Evolutionary conservation across 2,888 invertebrate genomes (phyloP).

Genomic region (Stramonita haemastoma): DNA sequence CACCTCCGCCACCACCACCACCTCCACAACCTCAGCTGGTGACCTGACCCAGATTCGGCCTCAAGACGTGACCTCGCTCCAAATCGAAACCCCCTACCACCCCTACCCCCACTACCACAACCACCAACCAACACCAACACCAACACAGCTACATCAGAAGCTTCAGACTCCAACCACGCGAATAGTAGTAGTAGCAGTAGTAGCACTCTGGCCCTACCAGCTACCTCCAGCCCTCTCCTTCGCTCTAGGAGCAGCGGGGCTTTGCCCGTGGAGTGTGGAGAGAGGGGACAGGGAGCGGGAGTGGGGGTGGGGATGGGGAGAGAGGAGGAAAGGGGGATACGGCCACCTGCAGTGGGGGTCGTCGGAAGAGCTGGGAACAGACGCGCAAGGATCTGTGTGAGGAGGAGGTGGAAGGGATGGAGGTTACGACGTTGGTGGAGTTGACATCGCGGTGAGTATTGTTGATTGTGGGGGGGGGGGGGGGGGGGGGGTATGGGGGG

Average conservation of each 20-base stretch:
- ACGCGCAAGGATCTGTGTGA: background rate
- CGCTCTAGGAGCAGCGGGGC: conserved; percentile 26
- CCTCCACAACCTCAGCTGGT: too few relatives aligned
- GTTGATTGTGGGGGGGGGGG: background rate
- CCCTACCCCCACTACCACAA: background rate
- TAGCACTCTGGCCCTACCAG: background rate
- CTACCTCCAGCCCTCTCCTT: background rate
- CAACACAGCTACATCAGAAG: background rate
- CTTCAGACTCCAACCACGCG: background rate
- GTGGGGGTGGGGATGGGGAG: background rate
- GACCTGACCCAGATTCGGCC: too few relatives aligned
- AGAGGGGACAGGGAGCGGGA: background rate
- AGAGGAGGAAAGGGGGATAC: background rate
- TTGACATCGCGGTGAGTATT: background rate
- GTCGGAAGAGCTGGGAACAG: conserved; percentile 16
- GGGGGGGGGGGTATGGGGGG: background rate
- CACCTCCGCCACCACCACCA: too few relatives aligned
- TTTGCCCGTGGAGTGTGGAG: background rate
- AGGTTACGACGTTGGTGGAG: background rate
- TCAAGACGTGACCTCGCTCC: too few relatives aligned
- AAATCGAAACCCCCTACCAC: too few relatives aligned
- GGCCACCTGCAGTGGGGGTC: background rate
- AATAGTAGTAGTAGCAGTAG: background rate
- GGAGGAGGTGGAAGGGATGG: background rate
- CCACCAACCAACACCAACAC: background rate